These are phyloP conservation scores for Chromobotia macracanthus DNA, from an alignment of 2,797 vertebrate species.

Conservation along the genomic window DNA sequence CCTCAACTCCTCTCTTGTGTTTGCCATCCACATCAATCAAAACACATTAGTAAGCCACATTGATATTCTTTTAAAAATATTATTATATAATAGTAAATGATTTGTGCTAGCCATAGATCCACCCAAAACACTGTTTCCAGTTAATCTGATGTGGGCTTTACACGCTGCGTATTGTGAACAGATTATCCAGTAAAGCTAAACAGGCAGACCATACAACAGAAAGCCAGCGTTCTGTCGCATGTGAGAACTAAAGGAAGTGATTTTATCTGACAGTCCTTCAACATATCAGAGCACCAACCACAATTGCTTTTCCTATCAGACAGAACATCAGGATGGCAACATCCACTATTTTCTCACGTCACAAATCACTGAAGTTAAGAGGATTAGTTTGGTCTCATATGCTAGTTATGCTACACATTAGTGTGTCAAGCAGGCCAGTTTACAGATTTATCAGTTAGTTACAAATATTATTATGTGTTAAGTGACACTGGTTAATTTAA, in stretches of 20 bases:
- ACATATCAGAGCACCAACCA: slow-evolving; percentile 7
- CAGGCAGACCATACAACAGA: slow-evolving; percentile 44
- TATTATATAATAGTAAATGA: slow-evolving; percentile 69
- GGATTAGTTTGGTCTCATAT: background rate
- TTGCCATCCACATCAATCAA: slow-evolving; percentile 73
- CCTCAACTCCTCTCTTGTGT: slow-evolving; percentile 44
- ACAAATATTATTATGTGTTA: too few relatives aligned
- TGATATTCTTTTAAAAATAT: slow-evolving; percentile 77
- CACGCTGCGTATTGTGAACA: slow-evolving; percentile 59
- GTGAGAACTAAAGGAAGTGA: slow-evolving; percentile 57
- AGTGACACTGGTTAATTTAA: too few relatives aligned
- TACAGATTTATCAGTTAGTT: background rate
- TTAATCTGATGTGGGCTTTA: slow-evolving; percentile 68
- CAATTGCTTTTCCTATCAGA: slow-evolving; percentile 55
- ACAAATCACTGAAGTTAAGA: slow-evolving; percentile 20
- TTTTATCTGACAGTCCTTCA: slow-evolving; percentile 52
- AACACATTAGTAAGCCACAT: slow-evolving; percentile 71
- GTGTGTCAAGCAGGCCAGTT: background rate
- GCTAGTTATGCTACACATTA: background rate
- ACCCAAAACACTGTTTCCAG: slow-evolving; percentile 71
- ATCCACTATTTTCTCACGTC: slow-evolving; percentile 41
- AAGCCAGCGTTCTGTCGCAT: slow-evolving; percentile 43
- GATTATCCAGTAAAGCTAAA: slow-evolving; percentile 64
- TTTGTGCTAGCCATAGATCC: slow-evolving; percentile 60
- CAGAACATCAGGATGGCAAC: slow-evolving; percentile 63